These are phyloP conservation scores for Ciconia boyciana DNA, from an alignment of 2,113 vertebrate genomes.

Conservation along the genomic window DNA sequence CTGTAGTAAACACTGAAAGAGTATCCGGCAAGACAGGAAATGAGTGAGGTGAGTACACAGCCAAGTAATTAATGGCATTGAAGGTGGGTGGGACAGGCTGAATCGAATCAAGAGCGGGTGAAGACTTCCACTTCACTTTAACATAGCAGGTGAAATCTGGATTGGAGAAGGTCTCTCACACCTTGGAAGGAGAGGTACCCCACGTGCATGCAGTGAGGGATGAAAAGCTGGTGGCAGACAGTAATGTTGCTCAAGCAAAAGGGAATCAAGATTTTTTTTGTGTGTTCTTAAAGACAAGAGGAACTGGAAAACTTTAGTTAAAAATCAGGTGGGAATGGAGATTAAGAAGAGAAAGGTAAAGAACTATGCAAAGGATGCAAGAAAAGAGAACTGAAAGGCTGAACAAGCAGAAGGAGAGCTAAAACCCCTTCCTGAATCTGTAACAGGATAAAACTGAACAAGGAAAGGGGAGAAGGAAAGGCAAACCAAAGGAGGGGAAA, in stretches of 20 bases:
- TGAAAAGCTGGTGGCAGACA: background rate
- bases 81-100: background rate
- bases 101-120: background rate
- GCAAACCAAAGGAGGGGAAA: background rate
- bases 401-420: background rate
- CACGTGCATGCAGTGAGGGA: rapidly evolving
- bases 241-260: background rate
- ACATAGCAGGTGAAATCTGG: background rate
- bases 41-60: background rate
- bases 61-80: background rate
- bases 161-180: background rate
- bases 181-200: background rate
- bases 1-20: background rate
- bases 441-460: background rate
- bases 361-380: background rate
- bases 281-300: background rate
- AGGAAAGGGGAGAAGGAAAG: background rate
- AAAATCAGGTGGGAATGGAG: background rate
- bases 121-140: background rate
- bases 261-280: background rate
- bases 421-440: background rate
- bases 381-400: background rate
- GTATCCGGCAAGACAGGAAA: background rate
- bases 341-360: background rate
- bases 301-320: background rate